Base-by-base conservation (phyloP, 2,113 vertebrate species). In the Sus scrofa region DNA sequence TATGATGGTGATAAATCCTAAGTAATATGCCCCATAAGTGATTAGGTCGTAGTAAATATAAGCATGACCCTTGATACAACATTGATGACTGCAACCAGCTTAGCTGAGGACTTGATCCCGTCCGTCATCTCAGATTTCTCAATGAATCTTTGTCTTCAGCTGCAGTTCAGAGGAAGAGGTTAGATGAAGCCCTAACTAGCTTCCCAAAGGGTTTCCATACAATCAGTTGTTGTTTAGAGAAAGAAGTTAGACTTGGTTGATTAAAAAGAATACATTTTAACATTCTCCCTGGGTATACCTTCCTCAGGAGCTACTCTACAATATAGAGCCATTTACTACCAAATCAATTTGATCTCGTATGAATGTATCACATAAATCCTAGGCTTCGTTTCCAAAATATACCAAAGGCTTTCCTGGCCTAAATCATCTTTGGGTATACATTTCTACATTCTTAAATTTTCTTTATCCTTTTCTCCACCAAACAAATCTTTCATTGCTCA, bases 361-460 rank as follows among this genome's bases (percentile, higher is more conserved):
- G 22, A 89, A 71, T 18, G 16, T 3, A 84, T 3, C 27, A 85
- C 10, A 56, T n/a, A 56, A 82, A 58, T 30, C 22, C n/a, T 73
- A 77, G 11, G 32, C 60, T 63, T 94, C 62, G 54, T 82, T 77
- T 22, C 84, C 34, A 67, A 89, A 92, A 86, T 50, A 95, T 7
- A 89, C 18, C 78, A 79, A 67, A 87, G 71, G 82, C 20, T 75
- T 82, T 79, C 50, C 65, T 79, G 60, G 50, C 19, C 77, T 74
- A 79, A 63, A 63, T 85, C 22, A 90, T 70, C 50, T 85, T 73
- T 89, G 58, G n/a, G 10, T 62, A 84, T 84, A 11, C 44, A 79
- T 87, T 95, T 89, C 63, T 79, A n/a, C 56, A 90, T 67, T 93
- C 26, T 83, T 63, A 71, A 39, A n/a, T 63, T 67, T 94, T 78